phyloP scores from a whole-genome alignment of 2,888 invertebrate genomes.

The Hermaeophaga mercurialis region DNA sequence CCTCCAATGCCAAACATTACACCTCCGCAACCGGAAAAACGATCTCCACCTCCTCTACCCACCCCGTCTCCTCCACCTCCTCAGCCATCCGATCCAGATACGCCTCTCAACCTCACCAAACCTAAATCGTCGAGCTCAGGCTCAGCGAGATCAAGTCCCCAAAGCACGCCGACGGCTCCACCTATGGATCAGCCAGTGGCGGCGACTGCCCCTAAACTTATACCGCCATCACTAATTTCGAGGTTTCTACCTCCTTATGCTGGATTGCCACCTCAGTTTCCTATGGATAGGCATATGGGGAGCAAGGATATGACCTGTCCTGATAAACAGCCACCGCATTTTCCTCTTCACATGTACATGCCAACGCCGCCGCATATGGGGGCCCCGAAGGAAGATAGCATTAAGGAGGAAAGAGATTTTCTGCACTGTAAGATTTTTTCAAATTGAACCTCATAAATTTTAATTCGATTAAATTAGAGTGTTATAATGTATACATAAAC shows the following conservation, averaged over 20 bases:
- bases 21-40: constrained; percentile 46
- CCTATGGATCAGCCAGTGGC: constrained; percentile 62
- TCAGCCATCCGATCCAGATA: constrained; percentile 68
- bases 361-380: constrained; percentile 52
- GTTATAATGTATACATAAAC: too few species aligned
- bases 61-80: constrained; percentile 58
- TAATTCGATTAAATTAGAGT: too few species aligned
- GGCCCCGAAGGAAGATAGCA: constrained; percentile 47
- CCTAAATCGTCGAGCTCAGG: constrained; percentile 68
- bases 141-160: constrained; percentile 63
- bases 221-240: constrained; percentile 65
- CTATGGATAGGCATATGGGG: constrained; percentile 53
- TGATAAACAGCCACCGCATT: constrained; percentile 52
- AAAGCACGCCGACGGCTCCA: constrained; percentile 52
- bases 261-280: constrained; percentile 64
- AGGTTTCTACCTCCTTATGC: constrained; percentile 67
- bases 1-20: constrained; percentile 68
- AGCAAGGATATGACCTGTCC: constrained; percentile 52
- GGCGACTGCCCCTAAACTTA: constrained; percentile 63
- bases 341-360: constrained; percentile 56
- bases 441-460: too few species aligned
- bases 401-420: constrained; percentile 68
- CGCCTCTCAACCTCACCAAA: constrained; percentile 87
- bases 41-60: constrained; percentile 51
- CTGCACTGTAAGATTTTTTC: constrained; percentile 61